These are phyloP conservation scores for Drosophila anomelani DNA, from an alignment of 2,888 invertebrate species.

Conservation along the genomic window DNA sequence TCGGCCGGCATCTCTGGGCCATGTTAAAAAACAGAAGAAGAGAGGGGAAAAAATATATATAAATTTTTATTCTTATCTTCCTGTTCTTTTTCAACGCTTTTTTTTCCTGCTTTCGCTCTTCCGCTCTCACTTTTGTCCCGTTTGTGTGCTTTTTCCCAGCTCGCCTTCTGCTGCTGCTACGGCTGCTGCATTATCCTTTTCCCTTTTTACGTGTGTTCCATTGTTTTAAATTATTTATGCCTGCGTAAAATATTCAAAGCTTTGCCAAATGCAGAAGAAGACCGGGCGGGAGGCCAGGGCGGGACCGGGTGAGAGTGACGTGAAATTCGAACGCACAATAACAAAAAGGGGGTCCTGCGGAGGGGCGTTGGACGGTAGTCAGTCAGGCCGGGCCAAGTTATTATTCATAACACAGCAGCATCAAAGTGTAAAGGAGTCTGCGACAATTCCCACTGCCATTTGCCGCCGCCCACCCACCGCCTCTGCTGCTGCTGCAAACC, in stretches of 20 bases:
- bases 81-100: conserved; percentile 30
- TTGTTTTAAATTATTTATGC: conserved; percentile 82
- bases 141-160: conserved; percentile 53
- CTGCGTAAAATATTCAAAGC: conserved; percentile 81
- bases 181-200: conserved; percentile 71
- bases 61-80: conserved; percentile 76
- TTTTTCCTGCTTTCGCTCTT: conserved; percentile 31
- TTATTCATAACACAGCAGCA: conserved; percentile 83
- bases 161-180: conserved; percentile 22
- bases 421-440: conserved; percentile 77
- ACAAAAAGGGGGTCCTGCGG: conserved; percentile 14
- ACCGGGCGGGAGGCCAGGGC: background rate
- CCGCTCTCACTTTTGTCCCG: conserved; percentile 65
- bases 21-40: conserved; percentile 17
- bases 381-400: conserved; percentile 74
- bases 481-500: conserved; percentile 35
- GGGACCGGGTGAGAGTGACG: conserved; percentile 48
- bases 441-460: conserved; percentile 80
- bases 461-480: conserved; percentile 30
- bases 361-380: conserved; percentile 20
- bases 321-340: conserved; percentile 60
- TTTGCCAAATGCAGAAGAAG: conserved; percentile 47
- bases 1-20: conserved; percentile 43
- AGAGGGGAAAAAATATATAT: conserved; percentile 37
- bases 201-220: conserved; percentile 74